A percentile compares a stretch with the other conserved stretches of the same genome.
phyloP scores from a whole-genome alignment of 1,140 invertebrate genomes.

The Megalopta genalis region DNA sequence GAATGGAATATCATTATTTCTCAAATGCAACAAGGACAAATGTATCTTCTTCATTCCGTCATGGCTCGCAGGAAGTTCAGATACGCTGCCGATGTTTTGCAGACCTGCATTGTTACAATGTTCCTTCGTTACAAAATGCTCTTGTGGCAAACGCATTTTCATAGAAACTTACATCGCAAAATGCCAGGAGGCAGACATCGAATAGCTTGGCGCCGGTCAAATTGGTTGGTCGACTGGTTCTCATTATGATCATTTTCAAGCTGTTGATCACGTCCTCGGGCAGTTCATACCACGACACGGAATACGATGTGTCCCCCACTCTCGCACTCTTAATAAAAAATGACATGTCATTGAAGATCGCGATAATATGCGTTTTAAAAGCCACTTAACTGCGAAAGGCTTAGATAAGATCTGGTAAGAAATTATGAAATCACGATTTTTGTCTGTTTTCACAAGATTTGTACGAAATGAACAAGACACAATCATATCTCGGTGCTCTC shows the following conservation, averaged over 20 bases:
- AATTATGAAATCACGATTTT: too few relatives aligned
- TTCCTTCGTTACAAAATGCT: neutral
- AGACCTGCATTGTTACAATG: constrained; percentile 55
- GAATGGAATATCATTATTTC: neutral
- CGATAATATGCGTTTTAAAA: too few relatives aligned
- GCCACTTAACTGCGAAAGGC: too few relatives aligned
- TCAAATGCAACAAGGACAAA: neutral
- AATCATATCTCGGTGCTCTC: too few relatives aligned
- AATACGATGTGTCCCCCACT: constrained; percentile 61
- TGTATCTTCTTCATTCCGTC: constrained; percentile 14
- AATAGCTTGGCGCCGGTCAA: constrained; percentile 67
- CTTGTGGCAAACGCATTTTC: neutral
- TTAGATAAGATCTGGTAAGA: too few relatives aligned
- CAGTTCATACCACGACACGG: constrained; percentile 63
- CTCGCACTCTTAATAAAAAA: constrained; percentile 53
- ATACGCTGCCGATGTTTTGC: constrained; percentile 71
- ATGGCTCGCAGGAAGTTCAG: constrained; percentile 69
- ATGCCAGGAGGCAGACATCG: constrained; percentile 67
- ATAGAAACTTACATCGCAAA: constrained; percentile 59
- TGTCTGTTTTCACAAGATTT: too few relatives aligned
- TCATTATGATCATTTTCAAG: constrained; percentile 64
- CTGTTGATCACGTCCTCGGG: constrained; percentile 56
- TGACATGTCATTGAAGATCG: neutral
- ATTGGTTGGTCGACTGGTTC: constrained; percentile 55
- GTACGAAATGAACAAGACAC: too few relatives aligned